Evolutionary conservation across 2,113 vertebrate genomes (phyloP).

Genomic region (Otolemur garnettii): DNA sequence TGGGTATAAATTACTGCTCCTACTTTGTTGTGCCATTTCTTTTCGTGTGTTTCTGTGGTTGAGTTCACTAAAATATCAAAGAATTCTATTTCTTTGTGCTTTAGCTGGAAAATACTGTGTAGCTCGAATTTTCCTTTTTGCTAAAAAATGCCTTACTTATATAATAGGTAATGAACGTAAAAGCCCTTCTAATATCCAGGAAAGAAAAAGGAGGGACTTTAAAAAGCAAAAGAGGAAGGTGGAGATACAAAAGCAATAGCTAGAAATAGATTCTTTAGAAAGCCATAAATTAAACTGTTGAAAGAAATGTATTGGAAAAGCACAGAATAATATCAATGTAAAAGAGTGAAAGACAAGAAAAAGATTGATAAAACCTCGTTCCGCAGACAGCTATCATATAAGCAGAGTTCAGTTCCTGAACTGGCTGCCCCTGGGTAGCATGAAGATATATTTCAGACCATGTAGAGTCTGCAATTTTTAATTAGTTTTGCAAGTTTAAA

Average conservation of each 20-base stretch:
- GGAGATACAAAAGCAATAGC: slow-evolving; percentile 11
- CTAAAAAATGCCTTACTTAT: neutral
- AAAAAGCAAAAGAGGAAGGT: neutral
- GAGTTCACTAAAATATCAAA: slow-evolving; percentile 1
- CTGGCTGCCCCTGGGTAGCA: no score
- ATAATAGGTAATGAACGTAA: slow-evolving; percentile 32
- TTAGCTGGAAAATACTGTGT: neutral
- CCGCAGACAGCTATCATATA: neutral
- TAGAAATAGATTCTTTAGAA: slow-evolving; percentile 4
- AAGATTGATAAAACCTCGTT: neutral
- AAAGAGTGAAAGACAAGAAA: neutral
- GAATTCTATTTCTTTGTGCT: neutral
- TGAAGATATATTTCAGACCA: neutral
- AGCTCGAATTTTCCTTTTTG: neutral
- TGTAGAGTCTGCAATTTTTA: neutral
- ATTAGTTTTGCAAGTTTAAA: neutral
- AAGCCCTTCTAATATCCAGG: slow-evolving; percentile 32
- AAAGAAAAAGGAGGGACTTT: neutral
- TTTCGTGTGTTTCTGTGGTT: neutral
- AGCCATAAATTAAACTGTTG: slow-evolving; percentile 24
- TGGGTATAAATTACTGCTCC: slow-evolving; percentile 12
- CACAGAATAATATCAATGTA: neutral
- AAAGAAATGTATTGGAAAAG: neutral
- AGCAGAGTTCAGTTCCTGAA: neutral
- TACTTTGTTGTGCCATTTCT: neutral